Evolutionary conservation across 2,888 invertebrate species (phyloP).

Genomic region (Cheilosia vernalis): DNA sequence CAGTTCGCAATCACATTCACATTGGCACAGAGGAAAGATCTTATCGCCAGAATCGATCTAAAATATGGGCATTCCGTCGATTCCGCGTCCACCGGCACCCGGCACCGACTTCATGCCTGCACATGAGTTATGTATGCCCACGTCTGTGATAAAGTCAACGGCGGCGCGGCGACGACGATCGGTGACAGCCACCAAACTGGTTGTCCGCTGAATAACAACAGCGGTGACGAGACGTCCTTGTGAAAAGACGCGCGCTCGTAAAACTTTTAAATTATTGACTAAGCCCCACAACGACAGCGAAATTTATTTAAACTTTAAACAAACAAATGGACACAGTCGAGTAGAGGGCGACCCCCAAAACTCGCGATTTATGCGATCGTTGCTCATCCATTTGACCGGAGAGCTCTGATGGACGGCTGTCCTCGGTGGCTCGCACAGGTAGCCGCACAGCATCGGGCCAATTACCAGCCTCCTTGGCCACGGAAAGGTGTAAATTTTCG

Average conservation of each 20-base stretch:
- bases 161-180: constrained; percentile 44
- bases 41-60: constrained; percentile 74
- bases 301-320: constrained; percentile 64
- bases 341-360: constrained; percentile 33
- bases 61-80: constrained; percentile 71
- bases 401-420: background rate
- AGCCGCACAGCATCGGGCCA: constrained; percentile 53
- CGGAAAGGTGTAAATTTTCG: constrained; percentile 57
- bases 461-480: constrained; percentile 63
- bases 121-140: constrained; percentile 74
- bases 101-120: constrained; percentile 63
- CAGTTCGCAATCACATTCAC: constrained; percentile 36
- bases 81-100: constrained; percentile 53
- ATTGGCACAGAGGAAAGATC: constrained; percentile 65
- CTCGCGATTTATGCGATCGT: constrained; percentile 65
- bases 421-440: constrained; percentile 50
- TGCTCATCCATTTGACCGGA: constrained; percentile 26
- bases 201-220: constrained; percentile 37
- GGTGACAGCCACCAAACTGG: constrained; percentile 70
- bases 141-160: constrained; percentile 62
- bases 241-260: constrained; percentile 60
- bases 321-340: constrained; percentile 59
- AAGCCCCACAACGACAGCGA: constrained; percentile 48
- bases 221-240: constrained; percentile 71
- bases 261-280: constrained; percentile 72